A percentile compares a stretch with the other conserved stretches of the same genome.
phyloP scores from a whole-genome alignment of 2,797 vertebrate genomes.

The Amblyraja radiata region DNA sequence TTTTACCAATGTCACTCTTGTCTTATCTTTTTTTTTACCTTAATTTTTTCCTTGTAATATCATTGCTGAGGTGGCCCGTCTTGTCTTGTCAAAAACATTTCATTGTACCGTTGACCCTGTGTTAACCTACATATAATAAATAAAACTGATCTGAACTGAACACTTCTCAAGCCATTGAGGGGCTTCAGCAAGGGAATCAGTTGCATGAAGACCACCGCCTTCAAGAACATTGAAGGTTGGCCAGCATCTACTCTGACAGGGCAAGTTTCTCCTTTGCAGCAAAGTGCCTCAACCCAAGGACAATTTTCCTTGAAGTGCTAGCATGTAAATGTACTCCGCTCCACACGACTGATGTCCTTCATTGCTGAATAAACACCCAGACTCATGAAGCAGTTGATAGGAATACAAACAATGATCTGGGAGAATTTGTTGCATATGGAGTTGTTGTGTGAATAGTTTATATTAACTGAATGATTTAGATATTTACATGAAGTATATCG shows the following conservation, averaged over 20 bases:
- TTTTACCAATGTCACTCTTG: too few relatives aligned
- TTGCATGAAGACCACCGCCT: not conserved
- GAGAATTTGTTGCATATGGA: not conserved
- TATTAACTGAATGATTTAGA: not conserved
- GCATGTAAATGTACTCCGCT: not conserved
- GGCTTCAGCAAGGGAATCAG: not conserved
- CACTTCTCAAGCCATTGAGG: not conserved
- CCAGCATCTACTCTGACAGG: not conserved
- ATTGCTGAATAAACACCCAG: not conserved
- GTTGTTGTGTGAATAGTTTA: conserved; percentile 8
- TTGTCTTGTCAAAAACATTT: too few relatives aligned
- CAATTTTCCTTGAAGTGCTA: not conserved
- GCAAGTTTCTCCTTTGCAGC: not conserved
- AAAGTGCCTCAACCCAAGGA: not conserved
- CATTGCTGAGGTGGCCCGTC: too few relatives aligned
- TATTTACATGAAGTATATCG: not conserved
- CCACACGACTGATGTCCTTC: not conserved
- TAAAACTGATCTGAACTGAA: too few relatives aligned
- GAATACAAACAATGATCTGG: not conserved
- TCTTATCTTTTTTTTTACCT: too few relatives aligned
- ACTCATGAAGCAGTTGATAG: not conserved
- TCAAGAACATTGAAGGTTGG: not conserved
- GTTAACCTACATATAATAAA: too few relatives aligned
- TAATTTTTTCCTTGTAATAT: too few relatives aligned
- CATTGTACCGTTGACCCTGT: too few relatives aligned